Conservation (phyloP, 1,140 invertebrate genomes). For the Brachionus paranguensis region DNA sequence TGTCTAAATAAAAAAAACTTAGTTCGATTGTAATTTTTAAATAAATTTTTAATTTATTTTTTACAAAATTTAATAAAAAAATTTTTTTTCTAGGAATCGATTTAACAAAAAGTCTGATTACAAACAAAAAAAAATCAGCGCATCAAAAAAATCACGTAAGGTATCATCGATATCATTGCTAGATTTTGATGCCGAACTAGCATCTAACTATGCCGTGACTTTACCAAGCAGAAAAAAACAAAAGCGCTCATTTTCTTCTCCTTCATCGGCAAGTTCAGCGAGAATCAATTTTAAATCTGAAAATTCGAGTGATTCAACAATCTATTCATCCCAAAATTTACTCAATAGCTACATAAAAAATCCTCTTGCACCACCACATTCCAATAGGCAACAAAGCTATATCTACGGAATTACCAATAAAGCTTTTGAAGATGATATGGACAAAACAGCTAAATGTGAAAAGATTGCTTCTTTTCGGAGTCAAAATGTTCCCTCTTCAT, state of each 20-base stretch:
- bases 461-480: not conserved
- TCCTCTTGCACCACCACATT: not conserved
- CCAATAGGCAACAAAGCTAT: not conserved
- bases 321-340: slow-evolving; percentile 2
- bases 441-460: not conserved
- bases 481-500: not conserved
- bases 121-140: not conserved
- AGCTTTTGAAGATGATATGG: not conserved
- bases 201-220: not conserved
- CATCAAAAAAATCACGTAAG: not conserved
- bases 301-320: not conserved
- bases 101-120: not conserved
- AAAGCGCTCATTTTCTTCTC: not conserved
- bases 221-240: not conserved
- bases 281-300: not conserved
- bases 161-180: slow-evolving; percentile 14
- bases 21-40: not conserved
- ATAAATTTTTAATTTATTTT: not conserved
- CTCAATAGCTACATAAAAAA: slow-evolving; percentile 3
- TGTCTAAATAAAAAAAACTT: too few relatives aligned
- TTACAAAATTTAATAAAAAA: not conserved
- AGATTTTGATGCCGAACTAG: not conserved
- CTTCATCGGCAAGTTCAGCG: not conserved
- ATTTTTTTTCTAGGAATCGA: not conserved
- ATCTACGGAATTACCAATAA: not conserved